phyloP scores from a whole-genome alignment of 2,797 vertebrate genomes.

The Sparidentex hasta region DNA sequence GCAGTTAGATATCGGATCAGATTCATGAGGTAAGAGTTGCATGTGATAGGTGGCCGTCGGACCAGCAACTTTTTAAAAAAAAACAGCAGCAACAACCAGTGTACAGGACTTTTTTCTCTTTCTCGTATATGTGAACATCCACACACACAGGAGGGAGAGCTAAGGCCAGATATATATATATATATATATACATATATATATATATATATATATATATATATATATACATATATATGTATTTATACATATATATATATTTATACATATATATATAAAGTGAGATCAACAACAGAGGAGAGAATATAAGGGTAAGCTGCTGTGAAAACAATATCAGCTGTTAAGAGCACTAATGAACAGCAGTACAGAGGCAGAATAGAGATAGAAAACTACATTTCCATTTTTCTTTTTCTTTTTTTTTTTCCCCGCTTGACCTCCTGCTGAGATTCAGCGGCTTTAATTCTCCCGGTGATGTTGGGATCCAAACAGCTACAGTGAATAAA shows the following conservation, averaged over 20 bases:
- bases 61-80: neutral
- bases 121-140: too few relatives aligned
- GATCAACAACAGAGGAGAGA: slow-evolving; percentile 40
- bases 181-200: too few relatives aligned
- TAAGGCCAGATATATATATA: slow-evolving; percentile 29
- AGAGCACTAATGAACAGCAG: slow-evolving; percentile 74
- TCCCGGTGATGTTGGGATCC: slow-evolving; percentile 80
- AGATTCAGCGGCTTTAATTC: slow-evolving; percentile 82
- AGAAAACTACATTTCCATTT: slow-evolving; percentile 68
- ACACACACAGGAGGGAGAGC: neutral
- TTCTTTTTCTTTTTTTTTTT: slow-evolving; percentile 45
- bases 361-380: slow-evolving; percentile 54
- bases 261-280: slow-evolving; percentile 40
- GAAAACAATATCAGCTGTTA: slow-evolving; percentile 68
- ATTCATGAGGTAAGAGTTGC: slow-evolving; percentile 45
- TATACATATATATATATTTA: slow-evolving; percentile 42
- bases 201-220: too few relatives aligned
- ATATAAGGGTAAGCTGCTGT: slow-evolving; percentile 39
- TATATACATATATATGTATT: slow-evolving; percentile 20
- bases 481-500: slow-evolving; percentile 86
- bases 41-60: slow-evolving; percentile 22
- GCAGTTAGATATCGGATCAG: slow-evolving; percentile 56
- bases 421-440: slow-evolving; percentile 74
- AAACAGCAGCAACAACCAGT: slow-evolving; percentile 20
- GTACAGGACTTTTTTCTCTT: neutral